Base-by-base conservation (phyloP, 2,797 vertebrate genomes). In the Falco berigora region DNA sequence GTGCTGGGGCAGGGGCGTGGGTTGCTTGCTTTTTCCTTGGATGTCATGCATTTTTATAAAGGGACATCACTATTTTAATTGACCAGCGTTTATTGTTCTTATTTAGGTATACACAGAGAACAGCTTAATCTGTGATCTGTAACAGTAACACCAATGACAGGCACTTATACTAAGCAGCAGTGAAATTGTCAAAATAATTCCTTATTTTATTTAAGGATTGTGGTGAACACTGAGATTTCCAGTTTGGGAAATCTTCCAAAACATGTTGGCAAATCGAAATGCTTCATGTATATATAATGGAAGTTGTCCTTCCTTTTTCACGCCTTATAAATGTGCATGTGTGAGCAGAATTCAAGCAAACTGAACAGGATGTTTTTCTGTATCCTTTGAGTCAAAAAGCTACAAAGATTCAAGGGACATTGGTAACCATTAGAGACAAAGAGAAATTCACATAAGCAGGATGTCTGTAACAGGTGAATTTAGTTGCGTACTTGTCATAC, bases 181-280 rank as follows among this genome's bases (percentile, higher is more conserved):
- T 93, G 94, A 94, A 88, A 95, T 72, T 86, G 86, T 97, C 94
- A 95, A 96, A 95, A 95, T 91, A 90, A 92, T 83, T 92, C 71
- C 63, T 92, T 96, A 28, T 86, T 97, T 95, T 95, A 95, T 96
- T 94, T 96, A 92, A 94, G 75, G 82, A 92, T 93, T n/a, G 9
- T 61, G 73, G 90, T 86, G 88, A 96, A 93, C 74, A 93, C 94
- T 96, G 92, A 74, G 53, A 89, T 95, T 94, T 91, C 92, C 80
- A 69, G 81, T 89, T 95, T 94, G 76, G 94, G 95, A 97, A 90
- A 94, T 67, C 81, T 90, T 96, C 90, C 92, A 97, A 77, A 94
- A 82, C 64, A 94, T 55, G 88, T 92, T 94, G 95, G 88, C 94
- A 97, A 91, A 96, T 52, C 4, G 10, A 94, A 96, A 62, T 30